Evolutionary conservation across 2,797 vertebrate species (phyloP).

Genomic region (Chrosomus eos): DNA sequence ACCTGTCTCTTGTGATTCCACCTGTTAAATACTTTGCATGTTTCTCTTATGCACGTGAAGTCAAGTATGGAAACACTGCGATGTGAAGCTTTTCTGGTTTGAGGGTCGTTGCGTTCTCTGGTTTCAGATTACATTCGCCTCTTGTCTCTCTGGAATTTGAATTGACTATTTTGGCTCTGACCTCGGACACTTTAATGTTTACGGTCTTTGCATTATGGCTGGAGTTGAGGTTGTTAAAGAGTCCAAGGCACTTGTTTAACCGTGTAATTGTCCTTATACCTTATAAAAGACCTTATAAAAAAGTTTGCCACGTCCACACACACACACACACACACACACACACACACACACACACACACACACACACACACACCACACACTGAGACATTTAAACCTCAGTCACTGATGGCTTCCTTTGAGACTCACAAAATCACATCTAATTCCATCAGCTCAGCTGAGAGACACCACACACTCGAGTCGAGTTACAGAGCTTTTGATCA

Average conservation of each 20-base stretch:
- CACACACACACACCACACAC: background rate
- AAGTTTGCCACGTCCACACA: slow-evolving; percentile 11
- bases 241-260: background rate
- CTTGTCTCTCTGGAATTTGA: slow-evolving; percentile 19
- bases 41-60: background rate
- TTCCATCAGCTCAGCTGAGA: slow-evolving; percentile 50
- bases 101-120: background rate
- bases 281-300: slow-evolving; percentile 3
- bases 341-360: slow-evolving; percentile 13
- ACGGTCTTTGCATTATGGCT: background rate
- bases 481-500: slow-evolving; percentile 52
- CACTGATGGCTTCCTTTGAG: slow-evolving; percentile 17
- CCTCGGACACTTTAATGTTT: slow-evolving; percentile 19
- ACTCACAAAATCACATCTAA: slow-evolving; percentile 14
- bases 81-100: slow-evolving; percentile 12
- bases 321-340: slow-evolving; percentile 13
- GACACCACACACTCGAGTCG: slow-evolving; percentile 52
- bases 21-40: slow-evolving; percentile 11
- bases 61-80: background rate
- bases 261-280: background rate
- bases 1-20: slow-evolving; percentile 10
- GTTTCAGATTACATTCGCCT: slow-evolving; percentile 24
- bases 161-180: slow-evolving; percentile 37
- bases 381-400: no score
- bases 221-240: slow-evolving; percentile 5